Evolutionary conservation across 2,888 invertebrate species (phyloP), one percentile per base, ranked within the genome.

Genomic region (Plagodis dolabraria): DNA sequence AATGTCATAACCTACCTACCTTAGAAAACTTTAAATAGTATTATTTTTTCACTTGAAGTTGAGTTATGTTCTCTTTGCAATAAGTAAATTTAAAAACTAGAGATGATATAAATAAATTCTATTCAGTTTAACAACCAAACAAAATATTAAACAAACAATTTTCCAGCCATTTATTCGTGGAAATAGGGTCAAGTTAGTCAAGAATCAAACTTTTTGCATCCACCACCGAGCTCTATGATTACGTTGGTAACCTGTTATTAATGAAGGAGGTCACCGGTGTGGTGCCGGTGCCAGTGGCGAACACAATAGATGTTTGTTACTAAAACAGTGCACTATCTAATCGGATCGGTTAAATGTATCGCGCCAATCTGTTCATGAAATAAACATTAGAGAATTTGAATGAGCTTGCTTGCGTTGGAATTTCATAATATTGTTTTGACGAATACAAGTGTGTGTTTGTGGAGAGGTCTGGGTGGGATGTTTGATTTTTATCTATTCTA

Each of bases 321-420:
- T 40, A 59, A 55, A 66, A 65, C 64, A 61, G 53, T 53, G 50
- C 11, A 44, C 55, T 44, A 66, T 68, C 61, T 61, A 54, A 65
- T 66, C 66, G 44, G 33, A 68, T 66, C 64, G 47, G 33, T 36
- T 68, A 61, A 65, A 63, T 62, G 60, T 66, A 68, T 68, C 65
- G 47, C 65, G 46, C 53, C 22, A 46, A 63, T 65, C 63, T 66
- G 6, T 49, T 44, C 42, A 57, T 57, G 47, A 62, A 60, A 57
- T 62, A 64, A 66, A 60, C 52, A 68, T 63, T 63, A 64, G 55
- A 64, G 53, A 61, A 57, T 64, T 64, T 63, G 36, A 57, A 53
- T 64, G 50, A 60, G 56, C 48, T 55, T 57, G 60, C 57, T 58
- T 59, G 54, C 58, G 42, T 46, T 46, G 48, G 11, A 35, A 43